Evolutionary conservation across 2,113 vertebrate species (phyloP), one percentile per base, ranked within the genome.

Genomic region (Orientallactaga bullata): DNA sequence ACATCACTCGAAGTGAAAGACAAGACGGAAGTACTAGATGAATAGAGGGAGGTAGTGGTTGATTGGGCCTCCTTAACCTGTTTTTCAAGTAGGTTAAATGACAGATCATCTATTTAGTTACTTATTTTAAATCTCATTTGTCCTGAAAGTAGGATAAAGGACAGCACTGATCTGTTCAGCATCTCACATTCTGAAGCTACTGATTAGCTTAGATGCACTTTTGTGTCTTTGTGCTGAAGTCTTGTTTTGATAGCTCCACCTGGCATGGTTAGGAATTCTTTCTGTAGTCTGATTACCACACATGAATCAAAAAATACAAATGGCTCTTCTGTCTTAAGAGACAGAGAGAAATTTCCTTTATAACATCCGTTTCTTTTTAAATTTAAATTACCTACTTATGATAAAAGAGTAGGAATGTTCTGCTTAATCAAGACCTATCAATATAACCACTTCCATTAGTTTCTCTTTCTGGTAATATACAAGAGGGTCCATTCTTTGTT

Each of bases 231-330:
- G 47, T 73, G 69, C 60, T 68, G 68, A 88, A 18, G 80, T 93
- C 76, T 95, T 93, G 51, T 69, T 94, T 74, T 78, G 73, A 92
- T 94, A 89, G 20, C 1, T 85, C 77, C 81, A 89, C 89, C 74
- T 89, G 81, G 90, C 63, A 74, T 78, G 87, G 79, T 90, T 94
- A 32, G 92, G 47, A 7, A 42, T 89, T 90, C 91, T 65, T 94
- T 96, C 85, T 90, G 82, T 94, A 92, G 84, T 93, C 79, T 85
- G 69, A 85, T 90, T 90, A 92, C 37, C 21, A 82, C 21, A 51
- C 79, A 85, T 13, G 51, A 92, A 74, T 90, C 51, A 89, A 82
- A 78, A 39, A 86, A 88, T 88, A 93, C 69, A 89, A 76, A 61
- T 85, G n/a, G 17, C 16, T 86, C 21, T 17, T 85, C 47, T 82